Base-by-base conservation (phyloP, 2,888 invertebrate species). In the Dicroscelio sp. region DNA sequence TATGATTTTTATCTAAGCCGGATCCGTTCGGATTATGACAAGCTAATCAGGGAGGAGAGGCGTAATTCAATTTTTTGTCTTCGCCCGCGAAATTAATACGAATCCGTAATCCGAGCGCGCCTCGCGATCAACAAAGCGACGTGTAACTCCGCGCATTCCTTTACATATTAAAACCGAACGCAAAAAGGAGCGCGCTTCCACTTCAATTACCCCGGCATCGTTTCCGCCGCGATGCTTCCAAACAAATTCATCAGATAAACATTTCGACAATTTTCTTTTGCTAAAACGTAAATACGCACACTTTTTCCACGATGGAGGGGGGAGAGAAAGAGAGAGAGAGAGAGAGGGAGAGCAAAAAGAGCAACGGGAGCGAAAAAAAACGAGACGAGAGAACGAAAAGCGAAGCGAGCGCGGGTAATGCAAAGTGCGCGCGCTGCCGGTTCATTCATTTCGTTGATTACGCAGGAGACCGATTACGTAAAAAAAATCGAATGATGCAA, bases 1-100 rank as follows among this genome's bases (percentile, higher is more conserved):
- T 88, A 88, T 33, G 83, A 88, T 88, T 83, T 71, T 83, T 78
- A 88, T 83, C 76, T 83, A 83, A 82, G 69, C 35, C 78, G 63
- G 67, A 83, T 78, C 78, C 48, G 63, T 55, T 43, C 5, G 63
- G 27, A 71, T 83, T 83, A 83, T 88, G 63, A 88, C 88, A 78
- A 71, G 14, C 83, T 78, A 83, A 82, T 82, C 75, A 88, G 78
- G 23, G 55, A 69, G 43, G 71, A 33, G 60, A 78, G 63, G 63
- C 60, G 83, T 63, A 75, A 82, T 67, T 87, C 58, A 27, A n/a
- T 69, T 83, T 88, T 83, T 67, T 58, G n/a, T n/a, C n/a, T n/a
- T n/a, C n/a, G n/a, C 31, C 31, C 33, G 48, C 63, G 65, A 86
- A 86, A 60, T 73, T 55, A 88, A 82, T 75, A 58, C 43, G 69